These are phyloP conservation scores for Battus philenor DNA, from an alignment of 1,140 invertebrate species.

Conservation along the genomic window DNA sequence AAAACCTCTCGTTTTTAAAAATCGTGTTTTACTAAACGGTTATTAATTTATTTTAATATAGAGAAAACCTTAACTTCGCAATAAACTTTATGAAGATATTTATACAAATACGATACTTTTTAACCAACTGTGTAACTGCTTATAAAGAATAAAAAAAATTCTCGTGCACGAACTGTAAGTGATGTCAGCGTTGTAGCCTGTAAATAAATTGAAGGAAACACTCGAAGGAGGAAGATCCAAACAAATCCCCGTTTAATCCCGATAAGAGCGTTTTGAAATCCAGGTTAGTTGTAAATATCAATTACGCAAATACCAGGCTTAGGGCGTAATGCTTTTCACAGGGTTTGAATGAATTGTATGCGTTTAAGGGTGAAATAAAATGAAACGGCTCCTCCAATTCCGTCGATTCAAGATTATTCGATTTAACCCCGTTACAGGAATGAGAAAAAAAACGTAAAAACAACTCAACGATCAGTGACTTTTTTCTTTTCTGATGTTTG, in stretches of 20 bases:
- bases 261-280: slow-evolving; percentile 54
- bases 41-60: no score
- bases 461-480: no score
- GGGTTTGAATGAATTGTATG: slow-evolving; percentile 36
- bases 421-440: neutral
- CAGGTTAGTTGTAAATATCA: slow-evolving; percentile 74
- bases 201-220: slow-evolving; percentile 64
- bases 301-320: slow-evolving; percentile 68
- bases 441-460: no score
- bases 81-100: no score
- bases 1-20: no score
- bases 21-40: no score
- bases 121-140: no score
- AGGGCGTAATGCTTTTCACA: slow-evolving; percentile 44
- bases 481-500: no score
- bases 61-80: no score
- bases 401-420: neutral
- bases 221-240: slow-evolving; percentile 50
- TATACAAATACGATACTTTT: no score
- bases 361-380: slow-evolving; percentile 34
- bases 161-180: slow-evolving; percentile 28
- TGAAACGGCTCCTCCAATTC: slow-evolving; percentile 3
- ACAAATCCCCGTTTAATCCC: slow-evolving; percentile 63
- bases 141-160: no score
- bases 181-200: slow-evolving; percentile 33